Conservation (phyloP, 2,888 invertebrate genomes). For the Automeris io region DNA sequence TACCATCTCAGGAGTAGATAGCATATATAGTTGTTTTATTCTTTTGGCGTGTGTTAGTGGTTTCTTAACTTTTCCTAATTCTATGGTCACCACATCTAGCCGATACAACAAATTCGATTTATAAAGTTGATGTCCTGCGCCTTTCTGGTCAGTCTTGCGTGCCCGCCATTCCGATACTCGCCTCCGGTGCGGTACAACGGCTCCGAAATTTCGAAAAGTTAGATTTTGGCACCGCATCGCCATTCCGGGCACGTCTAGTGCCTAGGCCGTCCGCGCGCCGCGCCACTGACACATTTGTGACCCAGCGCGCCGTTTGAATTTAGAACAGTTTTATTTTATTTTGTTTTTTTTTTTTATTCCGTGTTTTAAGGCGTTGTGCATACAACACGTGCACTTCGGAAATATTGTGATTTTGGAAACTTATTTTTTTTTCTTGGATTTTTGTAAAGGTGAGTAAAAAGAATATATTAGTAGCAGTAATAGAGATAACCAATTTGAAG, state of each 20-base stretch:
- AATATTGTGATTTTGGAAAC: constrained; percentile 9
- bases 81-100: constrained; percentile 25
- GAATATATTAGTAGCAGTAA: neutral
- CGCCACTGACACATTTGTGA: constrained; percentile 76
- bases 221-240: constrained; percentile 45
- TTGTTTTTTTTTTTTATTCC: constrained; percentile 46
- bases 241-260: constrained; percentile 55
- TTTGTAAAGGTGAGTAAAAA: constrained; percentile 38
- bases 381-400: constrained; percentile 33
- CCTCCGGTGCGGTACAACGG: constrained; percentile 55
- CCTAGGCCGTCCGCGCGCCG: constrained; percentile 67
- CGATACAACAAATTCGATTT: constrained; percentile 65
- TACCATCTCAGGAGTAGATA: too few relatives aligned
- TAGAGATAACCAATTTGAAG: too few relatives aligned
- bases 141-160: constrained; percentile 55
- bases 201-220: constrained; percentile 58
- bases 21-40: too few relatives aligned
- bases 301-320: constrained; percentile 70
- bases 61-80: too few relatives aligned
- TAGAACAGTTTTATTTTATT: constrained; percentile 53
- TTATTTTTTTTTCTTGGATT: constrained; percentile 31
- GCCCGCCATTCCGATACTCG: constrained; percentile 57
- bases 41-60: too few relatives aligned
- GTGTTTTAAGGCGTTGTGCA: constrained; percentile 51
- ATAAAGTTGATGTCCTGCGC: constrained; percentile 74